A percentile compares a stretch with the other conserved stretches of the same genome.
These are phyloP conservation scores for Callosobruchus maculatus DNA, from an alignment of 2,888 invertebrate genomes.

Conservation along the genomic window DNA sequence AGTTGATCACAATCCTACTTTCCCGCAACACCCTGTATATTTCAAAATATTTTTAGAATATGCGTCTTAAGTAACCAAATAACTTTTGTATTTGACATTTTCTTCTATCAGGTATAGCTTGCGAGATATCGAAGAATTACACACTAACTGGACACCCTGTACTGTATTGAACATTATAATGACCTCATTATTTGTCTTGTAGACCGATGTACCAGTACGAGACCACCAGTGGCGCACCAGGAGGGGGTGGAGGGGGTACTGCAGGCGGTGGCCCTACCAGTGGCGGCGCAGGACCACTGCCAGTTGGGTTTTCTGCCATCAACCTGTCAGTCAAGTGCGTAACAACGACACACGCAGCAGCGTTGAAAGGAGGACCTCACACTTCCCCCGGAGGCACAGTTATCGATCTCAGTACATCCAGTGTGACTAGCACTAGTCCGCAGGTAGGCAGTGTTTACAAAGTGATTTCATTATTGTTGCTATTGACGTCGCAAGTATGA, in stretches of 20 bases:
- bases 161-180: too few relatives aligned
- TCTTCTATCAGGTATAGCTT: too few relatives aligned
- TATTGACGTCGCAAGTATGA: too few relatives aligned
- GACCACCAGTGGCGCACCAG: constrained; percentile 36
- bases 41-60: too few relatives aligned
- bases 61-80: too few relatives aligned
- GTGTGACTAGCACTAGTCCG: constrained; percentile 79
- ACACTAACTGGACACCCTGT: too few relatives aligned
- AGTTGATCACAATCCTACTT: too few relatives aligned
- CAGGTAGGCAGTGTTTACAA: constrained; percentile 56
- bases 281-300: constrained; percentile 61
- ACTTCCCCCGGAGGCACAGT: constrained; percentile 75
- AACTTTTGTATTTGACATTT: too few relatives aligned
- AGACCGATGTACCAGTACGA: constrained; percentile 84
- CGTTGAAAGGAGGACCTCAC: constrained; percentile 63
- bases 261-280: neutral
- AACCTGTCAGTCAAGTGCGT: constrained; percentile 83
- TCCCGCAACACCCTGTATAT: too few relatives aligned
- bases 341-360: constrained; percentile 66
- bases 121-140: too few relatives aligned
- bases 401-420: constrained; percentile 83
- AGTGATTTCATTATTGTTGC: too few relatives aligned
- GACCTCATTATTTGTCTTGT: constrained; percentile 25
- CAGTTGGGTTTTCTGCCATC: constrained; percentile 75
- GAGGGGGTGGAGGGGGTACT: neutral